A percentile compares a stretch with the other conserved stretches of the same genome.
phyloP scores from a whole-genome alignment of 1,140 invertebrate species.

The Lerema accius region DNA sequence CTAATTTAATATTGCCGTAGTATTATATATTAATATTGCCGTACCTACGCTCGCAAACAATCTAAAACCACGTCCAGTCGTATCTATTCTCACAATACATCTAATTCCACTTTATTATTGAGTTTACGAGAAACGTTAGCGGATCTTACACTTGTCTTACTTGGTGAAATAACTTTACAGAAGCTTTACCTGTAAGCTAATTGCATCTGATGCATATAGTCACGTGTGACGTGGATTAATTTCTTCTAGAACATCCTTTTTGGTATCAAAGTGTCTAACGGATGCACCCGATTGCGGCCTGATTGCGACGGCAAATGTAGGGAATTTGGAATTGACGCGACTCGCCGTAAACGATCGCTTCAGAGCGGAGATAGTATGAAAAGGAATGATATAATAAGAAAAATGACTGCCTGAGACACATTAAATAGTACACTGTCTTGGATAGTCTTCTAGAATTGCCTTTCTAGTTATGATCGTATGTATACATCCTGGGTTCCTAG shows the following conservation, averaged over 20 bases:
- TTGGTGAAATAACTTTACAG: conserved; percentile 51
- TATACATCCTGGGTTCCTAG: too few relatives aligned
- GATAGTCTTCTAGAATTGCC: background rate
- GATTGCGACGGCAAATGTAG: conserved; percentile 19
- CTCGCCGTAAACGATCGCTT: background rate
- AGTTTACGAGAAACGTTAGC: conserved; percentile 57
- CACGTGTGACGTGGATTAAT: conserved; percentile 34
- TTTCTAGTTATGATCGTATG: too few relatives aligned
- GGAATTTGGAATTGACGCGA: conserved; percentile 19
- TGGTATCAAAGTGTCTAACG: conserved; percentile 25
- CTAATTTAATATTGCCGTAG: too few relatives aligned
- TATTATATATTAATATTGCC: too few relatives aligned
- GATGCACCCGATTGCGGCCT: conserved; percentile 11
- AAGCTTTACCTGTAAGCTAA: conserved; percentile 50
- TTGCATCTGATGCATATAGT: conserved; percentile 41
- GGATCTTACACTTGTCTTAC: conserved; percentile 53
- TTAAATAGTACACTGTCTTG: background rate
- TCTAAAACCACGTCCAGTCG: background rate
- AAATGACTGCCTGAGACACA: too few relatives aligned
- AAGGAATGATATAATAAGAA: background rate
- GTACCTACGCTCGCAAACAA: conserved; percentile 1
- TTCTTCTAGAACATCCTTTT: conserved; percentile 21
- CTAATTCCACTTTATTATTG: conserved; percentile 44
- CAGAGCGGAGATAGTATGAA: background rate
- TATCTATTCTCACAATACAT: conserved; percentile 39